Base-by-base conservation (phyloP, 1,140 invertebrate species). In the Pararge aegeria region DNA sequence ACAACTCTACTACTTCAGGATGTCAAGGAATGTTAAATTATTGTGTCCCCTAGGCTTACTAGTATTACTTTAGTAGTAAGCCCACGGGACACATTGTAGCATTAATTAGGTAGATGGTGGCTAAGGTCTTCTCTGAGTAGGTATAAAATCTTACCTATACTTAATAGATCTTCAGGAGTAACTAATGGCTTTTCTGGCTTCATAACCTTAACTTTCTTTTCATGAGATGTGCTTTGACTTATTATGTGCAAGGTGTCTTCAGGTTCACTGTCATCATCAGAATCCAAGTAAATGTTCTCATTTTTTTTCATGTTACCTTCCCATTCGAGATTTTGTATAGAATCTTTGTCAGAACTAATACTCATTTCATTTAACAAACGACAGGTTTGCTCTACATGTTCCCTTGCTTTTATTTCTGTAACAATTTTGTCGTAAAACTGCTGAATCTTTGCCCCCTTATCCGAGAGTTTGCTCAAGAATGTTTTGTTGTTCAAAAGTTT, bases 281-380 rank as follows among this genome's bases (percentile, higher is more conserved):
- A 94, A 66, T 94, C 93, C 15, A 94, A 66, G 48, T 73, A 79
- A 18, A 54, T 73, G 58, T 92, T 82, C n/a, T 78, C 75, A 46
- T 82, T 65, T 53, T 73, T 74, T 9, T 64, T 74, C 53, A 90
- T 80, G 73, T 90, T 91, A 27, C 93, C 92, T 59, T 91, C 91
- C 94, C 94, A 95, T 89, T 95, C 94, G 5, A 95, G 73, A 73
- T 93, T 89, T 71, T 92, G 92, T 24, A 94, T 83, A 1, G 88
- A 88, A 20, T 86, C 75, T 73, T 92, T 92, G 19, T 92, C 92
- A 54, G 16, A 95, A 90, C 58, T 93, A 12, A 34, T 34, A 12
- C 30, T 94, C 29, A 95, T 78, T 51, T 90, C 87, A 15, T 92
- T 92, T 0, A 95, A 74, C 21, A 94, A 77, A 48, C 83, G 74